These are phyloP conservation scores for Gephyroberyx darwinii DNA, from an alignment of 2,797 vertebrate genomes.

Conservation along the genomic window DNA sequence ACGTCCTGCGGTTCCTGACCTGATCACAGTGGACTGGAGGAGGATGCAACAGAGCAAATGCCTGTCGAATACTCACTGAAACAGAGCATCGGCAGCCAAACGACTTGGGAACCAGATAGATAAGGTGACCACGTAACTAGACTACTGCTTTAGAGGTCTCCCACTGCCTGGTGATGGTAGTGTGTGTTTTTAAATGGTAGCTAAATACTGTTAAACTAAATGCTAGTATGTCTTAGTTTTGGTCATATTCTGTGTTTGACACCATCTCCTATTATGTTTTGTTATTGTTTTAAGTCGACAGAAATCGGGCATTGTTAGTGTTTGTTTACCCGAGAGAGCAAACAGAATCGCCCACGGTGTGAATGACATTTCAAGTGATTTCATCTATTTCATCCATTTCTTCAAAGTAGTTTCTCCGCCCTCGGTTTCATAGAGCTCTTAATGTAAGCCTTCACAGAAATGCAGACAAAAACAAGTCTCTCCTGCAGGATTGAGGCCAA, in stretches of 20 bases:
- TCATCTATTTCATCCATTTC: not conserved
- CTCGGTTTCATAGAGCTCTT: conserved; percentile 6
- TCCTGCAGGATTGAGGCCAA: conserved; percentile 73
- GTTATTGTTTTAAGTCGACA: no score
- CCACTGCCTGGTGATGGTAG: no score
- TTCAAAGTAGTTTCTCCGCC: not conserved
- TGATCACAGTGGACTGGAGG: conserved; percentile 46
- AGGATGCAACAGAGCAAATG: conserved; percentile 63
- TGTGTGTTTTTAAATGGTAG: no score
- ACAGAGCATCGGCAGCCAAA: conserved; percentile 32
- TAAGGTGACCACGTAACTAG: conserved; percentile 63
- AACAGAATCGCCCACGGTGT: no score
- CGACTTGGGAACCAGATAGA: conserved; percentile 49
- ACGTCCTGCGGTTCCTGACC: conserved; percentile 15
- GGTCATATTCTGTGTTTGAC: no score
- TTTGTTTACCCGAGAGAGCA: conserved; percentile 7
- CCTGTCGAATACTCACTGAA: conserved; percentile 43
- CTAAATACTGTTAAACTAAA: no score
- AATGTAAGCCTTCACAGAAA: conserved; percentile 62
- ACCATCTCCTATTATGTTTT: not conserved
- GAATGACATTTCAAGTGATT: not conserved
- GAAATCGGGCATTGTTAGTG: not conserved
- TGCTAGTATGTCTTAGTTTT: no score
- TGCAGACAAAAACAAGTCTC: conserved; percentile 44
- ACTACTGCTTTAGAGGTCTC: not conserved